Evolutionary conservation across 2,113 vertebrate species (phyloP).

Genomic region (Hypomesus transpacificus): DNA sequence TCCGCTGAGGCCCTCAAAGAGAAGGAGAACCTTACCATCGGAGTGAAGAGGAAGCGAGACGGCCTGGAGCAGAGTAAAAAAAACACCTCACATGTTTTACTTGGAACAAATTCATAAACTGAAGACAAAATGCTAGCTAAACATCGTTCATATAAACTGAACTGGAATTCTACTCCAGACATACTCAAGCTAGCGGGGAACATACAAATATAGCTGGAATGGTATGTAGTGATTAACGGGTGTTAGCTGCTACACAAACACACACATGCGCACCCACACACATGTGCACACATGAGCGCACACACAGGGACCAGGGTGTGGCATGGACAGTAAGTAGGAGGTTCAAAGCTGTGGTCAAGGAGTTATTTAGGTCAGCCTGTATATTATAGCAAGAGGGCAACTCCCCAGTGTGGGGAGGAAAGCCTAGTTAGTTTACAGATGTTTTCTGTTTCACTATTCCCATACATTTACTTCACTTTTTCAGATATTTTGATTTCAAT

Average conservation of each 20-base stretch:
- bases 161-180: conserved; percentile 3
- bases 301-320: conserved; percentile 27
- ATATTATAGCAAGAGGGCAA: neutral
- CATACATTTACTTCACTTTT: too few species aligned
- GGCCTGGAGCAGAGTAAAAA: conserved; percentile 73
- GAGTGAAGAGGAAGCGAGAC: conserved; percentile 86
- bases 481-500: too few species aligned
- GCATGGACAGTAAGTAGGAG: conserved; percentile 45
- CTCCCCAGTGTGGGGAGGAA: too few species aligned
- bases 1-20: conserved; percentile 85
- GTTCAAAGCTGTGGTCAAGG: conserved; percentile 65
- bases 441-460: too few species aligned
- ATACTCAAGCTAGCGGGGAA: too few species aligned
- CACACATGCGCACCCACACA: conserved; percentile 14
- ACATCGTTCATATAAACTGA: conserved; percentile 4
- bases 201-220: too few species aligned
- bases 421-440: too few species aligned
- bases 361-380: conserved; percentile 38
- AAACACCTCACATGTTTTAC: neutral
- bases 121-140: too few species aligned
- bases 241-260: conserved; percentile 12
- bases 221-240: too few species aligned
- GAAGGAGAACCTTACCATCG: conserved; percentile 70
- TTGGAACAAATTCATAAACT: too few species aligned
- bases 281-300: neutral